Base-by-base conservation (phyloP, 64 coral and sea anemone species). In the Acropora tenuis region DNA sequence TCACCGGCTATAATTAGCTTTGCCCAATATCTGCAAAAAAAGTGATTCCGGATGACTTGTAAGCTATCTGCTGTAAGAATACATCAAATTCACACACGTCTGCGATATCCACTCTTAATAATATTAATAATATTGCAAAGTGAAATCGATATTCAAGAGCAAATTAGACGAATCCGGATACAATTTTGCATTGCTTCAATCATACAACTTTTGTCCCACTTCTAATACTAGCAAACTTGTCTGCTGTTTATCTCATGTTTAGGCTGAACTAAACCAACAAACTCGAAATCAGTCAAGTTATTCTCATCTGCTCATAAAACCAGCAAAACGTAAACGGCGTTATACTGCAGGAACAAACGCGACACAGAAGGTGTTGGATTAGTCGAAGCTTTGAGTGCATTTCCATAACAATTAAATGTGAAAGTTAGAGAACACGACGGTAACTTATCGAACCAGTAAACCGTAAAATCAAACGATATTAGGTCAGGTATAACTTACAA, bases 291-390 rank as follows among this genome's bases (percentile, higher is more conserved):
- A 78, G 11, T 8, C 30, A 15, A 61, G 18, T 13, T 47, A 20
- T 8, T 49, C 41, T 85, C 65, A 85, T 85, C 82, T 85, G 17
- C 82, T 48, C 10, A 58, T 63, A 45, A 85, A 85, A 69, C 63
- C 18, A 85, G 72, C 82, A 85, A 85, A 85, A 85, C 63, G 82
- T 85, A 71, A 71, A 85, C 65, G 45, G 2, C 47, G 69, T 60
- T 68, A 66, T 68, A 84, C 80, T 84, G 3, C 1, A 1, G 6
- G 61, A 49, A 85, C 61, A 85, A 49, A 69, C 69, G 47, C 63
- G 63, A 85, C 49, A 85, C 66, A 85, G 48, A 65, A 30, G 17
- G 15, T 11, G 82, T 85, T 13, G 65, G 16, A 71, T 7, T 17
- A 68, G 3, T 63, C 44, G 41, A 82, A n/a, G 79, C 30, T 30